These are phyloP conservation scores for Myrmophylax atrothorax DNA, from an alignment of 2,113 vertebrate species.

Conservation along the genomic window DNA sequence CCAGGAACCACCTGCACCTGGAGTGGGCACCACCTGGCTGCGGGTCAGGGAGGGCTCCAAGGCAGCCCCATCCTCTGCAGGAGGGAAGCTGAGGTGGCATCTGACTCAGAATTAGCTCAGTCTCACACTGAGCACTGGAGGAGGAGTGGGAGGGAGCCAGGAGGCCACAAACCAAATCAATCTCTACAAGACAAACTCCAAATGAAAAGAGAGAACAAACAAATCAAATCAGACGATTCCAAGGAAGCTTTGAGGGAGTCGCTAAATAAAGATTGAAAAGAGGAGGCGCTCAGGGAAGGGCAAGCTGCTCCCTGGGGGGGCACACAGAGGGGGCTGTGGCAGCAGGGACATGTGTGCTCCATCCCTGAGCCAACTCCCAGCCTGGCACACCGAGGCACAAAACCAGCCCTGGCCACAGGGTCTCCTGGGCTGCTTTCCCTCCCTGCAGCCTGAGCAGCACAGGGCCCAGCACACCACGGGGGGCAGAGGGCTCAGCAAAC, in stretches of 20 bases:
- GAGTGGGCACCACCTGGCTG: fast-evolving
- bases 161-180: conserved; percentile 20
- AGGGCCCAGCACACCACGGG: too few relatives aligned
- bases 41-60: neutral
- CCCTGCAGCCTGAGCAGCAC: neutral
- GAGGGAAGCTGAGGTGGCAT: neutral
- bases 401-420: neutral
- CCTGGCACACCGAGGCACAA: neutral
- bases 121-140: neutral
- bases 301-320: neutral
- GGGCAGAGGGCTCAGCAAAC: neutral
- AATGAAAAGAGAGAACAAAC: neutral
- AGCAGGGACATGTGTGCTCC: fast-evolving
- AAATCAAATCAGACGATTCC: neutral
- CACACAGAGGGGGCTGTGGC: fast-evolving
- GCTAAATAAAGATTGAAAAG: neutral
- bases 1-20: neutral
- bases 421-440: neutral
- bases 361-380: neutral
- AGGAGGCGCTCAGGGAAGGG: neutral
- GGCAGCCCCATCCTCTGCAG: neutral
- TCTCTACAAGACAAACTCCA: neutral
- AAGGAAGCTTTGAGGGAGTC: neutral
- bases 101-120: conserved; percentile 56
- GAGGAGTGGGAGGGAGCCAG: conserved; percentile 40